These are phyloP conservation scores for Ahaetulla prasina DNA, from an alignment of 2,113 vertebrate species.

Conservation along the genomic window DNA sequence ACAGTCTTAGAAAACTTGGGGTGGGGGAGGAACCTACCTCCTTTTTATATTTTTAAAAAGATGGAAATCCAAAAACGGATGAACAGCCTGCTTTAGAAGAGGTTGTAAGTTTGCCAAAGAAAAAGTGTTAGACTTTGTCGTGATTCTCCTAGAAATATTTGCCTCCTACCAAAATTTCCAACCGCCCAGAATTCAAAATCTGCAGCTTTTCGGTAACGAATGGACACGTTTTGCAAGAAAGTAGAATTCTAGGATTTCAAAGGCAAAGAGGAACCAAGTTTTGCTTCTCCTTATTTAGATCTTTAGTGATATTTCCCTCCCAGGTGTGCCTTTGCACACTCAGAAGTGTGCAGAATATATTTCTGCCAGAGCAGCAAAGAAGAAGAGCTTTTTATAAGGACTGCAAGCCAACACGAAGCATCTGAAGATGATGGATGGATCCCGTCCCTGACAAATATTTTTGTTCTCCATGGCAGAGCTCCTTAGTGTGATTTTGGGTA, in stretches of 20 bases:
- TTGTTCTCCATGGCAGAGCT: too few species aligned
- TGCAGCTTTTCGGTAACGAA: neutral
- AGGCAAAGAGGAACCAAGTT: neutral
- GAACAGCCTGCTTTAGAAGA: constrained; percentile 7
- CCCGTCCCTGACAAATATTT: neutral
- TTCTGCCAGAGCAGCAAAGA: neutral
- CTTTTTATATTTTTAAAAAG: neutral
- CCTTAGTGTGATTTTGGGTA: neutral
- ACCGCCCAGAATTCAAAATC: neutral
- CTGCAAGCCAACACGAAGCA: neutral
- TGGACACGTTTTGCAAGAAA: neutral
- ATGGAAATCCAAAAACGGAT: neutral
- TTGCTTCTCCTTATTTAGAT: neutral
- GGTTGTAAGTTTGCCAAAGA: neutral
- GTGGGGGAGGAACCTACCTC: neutral
- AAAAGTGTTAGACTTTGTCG: neutral
- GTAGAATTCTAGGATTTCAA: neutral
- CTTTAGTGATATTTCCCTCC: neutral
- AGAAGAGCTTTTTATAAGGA: neutral
- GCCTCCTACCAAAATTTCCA: neutral
- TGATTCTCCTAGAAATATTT: neutral
- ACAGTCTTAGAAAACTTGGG: too few species aligned
- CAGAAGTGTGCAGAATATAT: neutral
- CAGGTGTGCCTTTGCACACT: neutral
- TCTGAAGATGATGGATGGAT: neutral